phyloP scores from a whole-genome alignment of 2,888 invertebrate genomes.

The Antitype chi region DNA sequence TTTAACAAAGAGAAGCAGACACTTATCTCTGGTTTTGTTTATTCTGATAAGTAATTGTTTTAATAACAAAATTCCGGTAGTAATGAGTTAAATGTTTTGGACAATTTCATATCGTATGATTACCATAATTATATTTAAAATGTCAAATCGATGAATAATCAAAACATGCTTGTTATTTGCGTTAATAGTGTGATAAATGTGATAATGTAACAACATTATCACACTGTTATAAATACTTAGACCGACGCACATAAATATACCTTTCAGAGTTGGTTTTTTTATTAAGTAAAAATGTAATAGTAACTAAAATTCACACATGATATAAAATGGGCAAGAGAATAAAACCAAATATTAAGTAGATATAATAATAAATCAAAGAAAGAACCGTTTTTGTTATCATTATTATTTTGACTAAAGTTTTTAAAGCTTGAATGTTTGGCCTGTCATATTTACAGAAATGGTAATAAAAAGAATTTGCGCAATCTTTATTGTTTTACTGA shows the following conservation, averaged over 20 bases:
- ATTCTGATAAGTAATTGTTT: slow-evolving; percentile 54
- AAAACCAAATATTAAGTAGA: slow-evolving; percentile 2
- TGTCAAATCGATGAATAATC: slow-evolving; percentile 43
- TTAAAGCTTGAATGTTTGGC: slow-evolving; percentile 9
- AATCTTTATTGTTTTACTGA: slow-evolving; percentile 33
- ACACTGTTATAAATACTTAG: not conserved
- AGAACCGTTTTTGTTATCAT: not conserved
- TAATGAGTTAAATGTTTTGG: slow-evolving; percentile 40
- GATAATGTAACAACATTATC: slow-evolving; percentile 4
- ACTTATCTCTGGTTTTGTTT: slow-evolving; percentile 26
- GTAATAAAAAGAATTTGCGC: slow-evolving; percentile 6
- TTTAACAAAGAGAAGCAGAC: slow-evolving; percentile 20
- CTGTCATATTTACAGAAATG: slow-evolving; percentile 13
- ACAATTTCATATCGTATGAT: slow-evolving; percentile 31
- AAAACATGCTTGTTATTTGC: slow-evolving; percentile 42
- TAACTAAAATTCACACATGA: slow-evolving; percentile 13
- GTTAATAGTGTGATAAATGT: slow-evolving; percentile 33
- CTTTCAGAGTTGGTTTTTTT: not conserved
- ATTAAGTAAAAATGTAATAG: not conserved
- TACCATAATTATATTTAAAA: slow-evolving; percentile 43
- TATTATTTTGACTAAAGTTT: not conserved
- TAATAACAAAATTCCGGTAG: slow-evolving; percentile 47
- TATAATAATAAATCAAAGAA: slow-evolving; percentile 7
- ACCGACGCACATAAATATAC: not conserved
- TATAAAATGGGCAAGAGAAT: not conserved